Evolutionary conservation across 2,888 invertebrate species (phyloP).

Genomic region (Cheilosia grossa): DNA sequence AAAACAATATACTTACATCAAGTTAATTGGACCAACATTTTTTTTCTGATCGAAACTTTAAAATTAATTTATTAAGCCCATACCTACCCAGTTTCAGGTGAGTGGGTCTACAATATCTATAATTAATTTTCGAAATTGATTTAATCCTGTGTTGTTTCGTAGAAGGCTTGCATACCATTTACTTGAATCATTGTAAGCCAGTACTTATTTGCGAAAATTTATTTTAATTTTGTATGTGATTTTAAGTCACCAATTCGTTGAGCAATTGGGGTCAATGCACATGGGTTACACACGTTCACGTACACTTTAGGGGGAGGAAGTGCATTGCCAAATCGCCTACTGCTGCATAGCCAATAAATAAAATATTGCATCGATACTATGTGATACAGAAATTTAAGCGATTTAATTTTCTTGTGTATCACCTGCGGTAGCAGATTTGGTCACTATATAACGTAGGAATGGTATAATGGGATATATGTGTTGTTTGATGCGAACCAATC

Average conservation of each 20-base stretch:
- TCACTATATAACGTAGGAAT: constrained; percentile 8
- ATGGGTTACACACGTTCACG: not conserved
- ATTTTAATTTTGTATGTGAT: constrained; percentile 66
- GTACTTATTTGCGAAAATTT: constrained; percentile 57
- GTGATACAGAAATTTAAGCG: constrained; percentile 32
- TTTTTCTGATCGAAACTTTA: constrained; percentile 14
- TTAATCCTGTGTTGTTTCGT: constrained; percentile 43
- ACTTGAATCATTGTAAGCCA: constrained; percentile 29
- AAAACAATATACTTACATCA: no score
- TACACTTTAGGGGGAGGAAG: no score
- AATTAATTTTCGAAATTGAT: constrained; percentile 25
- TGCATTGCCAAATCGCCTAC: constrained; percentile 4
- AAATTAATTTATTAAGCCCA: constrained; percentile 45
- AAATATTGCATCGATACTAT: constrained; percentile 46
- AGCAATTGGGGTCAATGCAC: constrained; percentile 21
- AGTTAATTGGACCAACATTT: not conserved
- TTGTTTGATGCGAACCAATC: constrained; percentile 50
- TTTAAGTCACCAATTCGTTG: constrained; percentile 38
- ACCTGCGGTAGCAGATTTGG: constrained; percentile 36
- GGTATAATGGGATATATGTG: constrained; percentile 35
- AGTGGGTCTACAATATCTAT: constrained; percentile 26
- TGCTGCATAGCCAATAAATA: constrained; percentile 55
- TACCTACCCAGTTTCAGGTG: not conserved
- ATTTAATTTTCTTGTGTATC: constrained; percentile 30
- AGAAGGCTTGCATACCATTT: constrained; percentile 30